Evolutionary conservation across 2,888 invertebrate genomes (phyloP).

Genomic region (Rhabditoides inermis): DNA sequence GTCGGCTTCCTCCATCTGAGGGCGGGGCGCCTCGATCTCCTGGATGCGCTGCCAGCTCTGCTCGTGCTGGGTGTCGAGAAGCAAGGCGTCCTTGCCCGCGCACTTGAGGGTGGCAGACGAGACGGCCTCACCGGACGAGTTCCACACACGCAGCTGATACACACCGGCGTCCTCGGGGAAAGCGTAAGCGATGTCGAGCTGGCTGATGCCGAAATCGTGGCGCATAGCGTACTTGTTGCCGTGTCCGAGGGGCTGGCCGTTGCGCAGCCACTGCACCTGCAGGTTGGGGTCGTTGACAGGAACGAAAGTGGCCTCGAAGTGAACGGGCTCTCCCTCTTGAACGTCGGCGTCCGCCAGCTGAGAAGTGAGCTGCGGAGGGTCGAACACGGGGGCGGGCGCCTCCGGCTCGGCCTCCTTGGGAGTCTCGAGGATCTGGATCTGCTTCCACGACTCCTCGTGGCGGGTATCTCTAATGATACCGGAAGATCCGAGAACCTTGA

Average conservation of each 20-base stretch:
- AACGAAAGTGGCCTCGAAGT: constrained; percentile 84
- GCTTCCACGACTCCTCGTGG: constrained; percentile 82
- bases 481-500: constrained; percentile 60
- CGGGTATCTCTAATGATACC: constrained; percentile 70
- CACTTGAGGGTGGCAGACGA: constrained; percentile 74
- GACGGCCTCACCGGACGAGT: constrained; percentile 87
- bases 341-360: constrained; percentile 77
- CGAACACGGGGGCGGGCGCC: constrained; percentile 44
- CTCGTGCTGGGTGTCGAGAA: constrained; percentile 62
- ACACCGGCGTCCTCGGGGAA: constrained; percentile 86
- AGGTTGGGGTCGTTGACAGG: constrained; percentile 86
- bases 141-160: constrained; percentile 81
- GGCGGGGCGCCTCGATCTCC: constrained; percentile 42
- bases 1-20: constrained; percentile 28
- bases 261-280: constrained; percentile 59
- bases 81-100: constrained; percentile 33
- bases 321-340: constrained; percentile 71
- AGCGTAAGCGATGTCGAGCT: constrained; percentile 72
- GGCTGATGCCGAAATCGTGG: constrained; percentile 92
- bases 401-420: constrained; percentile 23
- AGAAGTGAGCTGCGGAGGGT: constrained; percentile 63
- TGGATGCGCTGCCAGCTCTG: constrained; percentile 78
- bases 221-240: constrained; percentile 63
- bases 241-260: constrained; percentile 48
- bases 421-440: constrained; percentile 74